Conservation (phyloP, 2,113 vertebrate genomes). For the Agelaius tricolor region DNA sequence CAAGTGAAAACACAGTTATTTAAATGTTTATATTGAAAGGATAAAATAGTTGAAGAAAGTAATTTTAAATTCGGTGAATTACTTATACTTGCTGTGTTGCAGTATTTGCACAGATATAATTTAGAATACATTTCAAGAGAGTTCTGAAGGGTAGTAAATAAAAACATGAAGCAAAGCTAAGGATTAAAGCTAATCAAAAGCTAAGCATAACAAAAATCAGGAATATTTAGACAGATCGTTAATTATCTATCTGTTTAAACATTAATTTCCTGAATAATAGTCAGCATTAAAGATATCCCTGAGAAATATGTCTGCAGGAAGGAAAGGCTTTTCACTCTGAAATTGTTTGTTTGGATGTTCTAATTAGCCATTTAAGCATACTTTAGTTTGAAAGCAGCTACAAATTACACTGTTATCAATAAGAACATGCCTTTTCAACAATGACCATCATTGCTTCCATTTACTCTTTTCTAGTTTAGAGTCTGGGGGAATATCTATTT, state of each 20-base stretch:
- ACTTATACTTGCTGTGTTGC: not conserved
- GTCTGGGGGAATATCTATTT: not conserved
- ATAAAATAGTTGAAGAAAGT: not conserved
- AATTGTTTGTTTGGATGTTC: constrained; percentile 36
- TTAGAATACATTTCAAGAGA: not conserved
- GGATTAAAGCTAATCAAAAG: constrained; percentile 30
- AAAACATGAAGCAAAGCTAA: not conserved
- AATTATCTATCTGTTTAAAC: constrained; percentile 42
- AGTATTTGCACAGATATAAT: not conserved
- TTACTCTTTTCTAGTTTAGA: constrained; percentile 34
- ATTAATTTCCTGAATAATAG: not conserved
- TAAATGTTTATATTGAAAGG: not conserved
- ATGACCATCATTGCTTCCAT: not conserved
- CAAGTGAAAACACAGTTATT: not conserved
- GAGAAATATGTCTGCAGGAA: not conserved
- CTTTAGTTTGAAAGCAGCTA: not conserved
- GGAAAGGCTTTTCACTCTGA: not conserved
- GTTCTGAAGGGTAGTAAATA: not conserved
- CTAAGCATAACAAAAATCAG: constrained; percentile 2
- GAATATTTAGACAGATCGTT: not conserved
- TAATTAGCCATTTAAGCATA: constrained; percentile 33
- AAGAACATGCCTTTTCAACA: not conserved
- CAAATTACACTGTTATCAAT: constrained; percentile 23
- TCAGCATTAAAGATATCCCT: not conserved
- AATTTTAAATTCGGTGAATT: not conserved